phyloP scores from a whole-genome alignment of 1,140 invertebrate species.

The Drosophila azteca region DNA sequence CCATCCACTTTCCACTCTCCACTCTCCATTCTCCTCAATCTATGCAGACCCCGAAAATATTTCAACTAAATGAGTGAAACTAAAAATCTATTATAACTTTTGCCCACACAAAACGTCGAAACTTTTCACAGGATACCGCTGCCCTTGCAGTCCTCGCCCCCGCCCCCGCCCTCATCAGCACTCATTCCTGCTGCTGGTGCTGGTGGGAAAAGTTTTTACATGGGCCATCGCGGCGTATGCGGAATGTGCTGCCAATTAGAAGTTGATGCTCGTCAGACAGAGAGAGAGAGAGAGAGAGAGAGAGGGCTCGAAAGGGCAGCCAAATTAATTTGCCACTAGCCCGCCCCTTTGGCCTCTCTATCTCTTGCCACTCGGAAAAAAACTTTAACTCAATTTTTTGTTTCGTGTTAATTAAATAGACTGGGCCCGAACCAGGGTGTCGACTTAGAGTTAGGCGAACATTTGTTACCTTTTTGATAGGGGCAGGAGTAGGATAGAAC shows the following conservation, averaged over 20 bases:
- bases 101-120: slow-evolving; percentile 62
- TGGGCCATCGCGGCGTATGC: slow-evolving; percentile 63
- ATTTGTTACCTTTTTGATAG: slow-evolving; percentile 53
- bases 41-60: slow-evolving; percentile 31
- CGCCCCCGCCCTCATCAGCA: no score
- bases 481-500: slow-evolving; percentile 47
- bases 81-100: slow-evolving; percentile 81
- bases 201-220: slow-evolving; percentile 40
- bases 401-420: slow-evolving; percentile 75
- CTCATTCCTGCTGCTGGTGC: slow-evolving; percentile 16
- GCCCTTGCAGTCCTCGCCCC: background rate
- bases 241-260: slow-evolving; percentile 79
- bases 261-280: slow-evolving; percentile 66
- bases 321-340: slow-evolving; percentile 66
- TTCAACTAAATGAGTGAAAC: slow-evolving; percentile 65
- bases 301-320: slow-evolving; percentile 26
- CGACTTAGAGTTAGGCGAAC: slow-evolving; percentile 21
- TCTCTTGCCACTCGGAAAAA: slow-evolving; percentile 16
- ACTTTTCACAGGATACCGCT: slow-evolving; percentile 34
- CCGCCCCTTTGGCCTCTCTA: background rate
- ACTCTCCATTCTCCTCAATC: background rate
- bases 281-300: slow-evolving; percentile 43
- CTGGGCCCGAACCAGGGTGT: slow-evolving; percentile 8
- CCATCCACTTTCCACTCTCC: background rate
- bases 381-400: slow-evolving; percentile 68